A percentile compares a stretch with the other conserved stretches of the same genome.
Evolutionary conservation across 2,888 invertebrate species (phyloP).

Genomic region (Chydorus sphaericus): DNA sequence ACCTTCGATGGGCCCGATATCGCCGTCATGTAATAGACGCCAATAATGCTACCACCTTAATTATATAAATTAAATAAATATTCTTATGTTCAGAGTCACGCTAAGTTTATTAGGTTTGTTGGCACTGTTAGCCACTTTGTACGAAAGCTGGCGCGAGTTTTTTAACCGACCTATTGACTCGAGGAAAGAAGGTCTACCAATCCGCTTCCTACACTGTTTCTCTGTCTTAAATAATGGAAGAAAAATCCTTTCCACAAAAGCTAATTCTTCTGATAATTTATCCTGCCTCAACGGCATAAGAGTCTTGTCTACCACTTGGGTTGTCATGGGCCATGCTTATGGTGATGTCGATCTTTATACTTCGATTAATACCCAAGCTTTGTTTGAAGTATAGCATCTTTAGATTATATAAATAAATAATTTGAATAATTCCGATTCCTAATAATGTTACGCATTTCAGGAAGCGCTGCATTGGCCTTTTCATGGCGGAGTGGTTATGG

Average conservation of each 20-base stretch:
- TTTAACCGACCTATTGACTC: neutral
- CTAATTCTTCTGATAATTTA: neutral
- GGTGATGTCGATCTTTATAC: too few species aligned
- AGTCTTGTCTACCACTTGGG: neutral
- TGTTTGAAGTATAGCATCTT: too few species aligned
- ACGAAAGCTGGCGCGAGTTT: neutral
- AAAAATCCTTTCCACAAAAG: neutral
- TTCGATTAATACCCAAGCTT: too few species aligned
- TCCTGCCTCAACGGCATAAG: neutral
- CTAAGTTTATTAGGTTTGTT: neutral
- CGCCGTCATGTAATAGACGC: conserved; percentile 1
- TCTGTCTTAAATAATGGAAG: neutral
- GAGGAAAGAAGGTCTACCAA: neutral
- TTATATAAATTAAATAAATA: too few species aligned
- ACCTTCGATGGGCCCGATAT: neutral
- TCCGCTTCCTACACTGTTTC: neutral
- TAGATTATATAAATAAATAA: too few species aligned
- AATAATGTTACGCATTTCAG: too few species aligned
- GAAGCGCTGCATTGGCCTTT: neutral
- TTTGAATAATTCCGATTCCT: too few species aligned
- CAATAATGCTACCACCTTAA: too few species aligned
- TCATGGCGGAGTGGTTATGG: conserved; percentile 69
- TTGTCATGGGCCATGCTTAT: neutral
- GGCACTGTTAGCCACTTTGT: neutral
- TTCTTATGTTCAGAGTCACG: too few species aligned